These are phyloP conservation scores for Lampris incognitus DNA, from an alignment of 2,113 vertebrate genomes.

Conservation along the genomic window DNA sequence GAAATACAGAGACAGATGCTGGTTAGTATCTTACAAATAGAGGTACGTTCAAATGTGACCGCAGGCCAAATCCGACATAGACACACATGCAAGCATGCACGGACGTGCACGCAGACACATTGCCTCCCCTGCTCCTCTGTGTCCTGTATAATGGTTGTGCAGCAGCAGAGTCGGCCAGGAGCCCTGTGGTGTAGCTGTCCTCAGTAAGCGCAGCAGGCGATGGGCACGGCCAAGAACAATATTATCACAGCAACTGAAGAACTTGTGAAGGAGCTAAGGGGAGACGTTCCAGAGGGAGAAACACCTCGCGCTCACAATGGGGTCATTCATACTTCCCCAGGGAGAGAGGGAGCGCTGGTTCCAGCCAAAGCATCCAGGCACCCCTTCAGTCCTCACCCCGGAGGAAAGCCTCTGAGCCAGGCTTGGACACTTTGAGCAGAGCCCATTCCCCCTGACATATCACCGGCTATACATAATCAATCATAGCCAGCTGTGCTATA, in stretches of 20 bases:
- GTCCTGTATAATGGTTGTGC: constrained; percentile 44
- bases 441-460: constrained; percentile 11
- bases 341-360: constrained; percentile 48
- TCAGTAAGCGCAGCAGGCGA: constrained; percentile 67
- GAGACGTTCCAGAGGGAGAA: constrained; percentile 74
- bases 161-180: constrained; percentile 57
- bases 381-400: constrained; percentile 30
- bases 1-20: constrained; percentile 39
- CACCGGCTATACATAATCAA: constrained; percentile 48
- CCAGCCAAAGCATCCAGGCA: constrained; percentile 55
- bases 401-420: constrained; percentile 53
- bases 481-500: constrained; percentile 49
- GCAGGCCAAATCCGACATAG: constrained; percentile 50
- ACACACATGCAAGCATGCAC: constrained; percentile 9
- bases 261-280: constrained; percentile 76
- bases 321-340: constrained; percentile 71
- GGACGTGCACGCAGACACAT: constrained; percentile 29
- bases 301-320: constrained; percentile 76
- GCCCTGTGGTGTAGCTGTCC: constrained; percentile 72
- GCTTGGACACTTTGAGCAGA: constrained; percentile 49
- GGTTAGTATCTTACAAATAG: constrained; percentile 56
- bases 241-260: constrained; percentile 80
- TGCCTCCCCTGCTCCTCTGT: constrained; percentile 49
- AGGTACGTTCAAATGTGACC: constrained; percentile 45
- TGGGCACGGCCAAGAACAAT: constrained; percentile 76